Conservation (phyloP, 2,113 vertebrate species). For the Calcarius ornatus region DNA sequence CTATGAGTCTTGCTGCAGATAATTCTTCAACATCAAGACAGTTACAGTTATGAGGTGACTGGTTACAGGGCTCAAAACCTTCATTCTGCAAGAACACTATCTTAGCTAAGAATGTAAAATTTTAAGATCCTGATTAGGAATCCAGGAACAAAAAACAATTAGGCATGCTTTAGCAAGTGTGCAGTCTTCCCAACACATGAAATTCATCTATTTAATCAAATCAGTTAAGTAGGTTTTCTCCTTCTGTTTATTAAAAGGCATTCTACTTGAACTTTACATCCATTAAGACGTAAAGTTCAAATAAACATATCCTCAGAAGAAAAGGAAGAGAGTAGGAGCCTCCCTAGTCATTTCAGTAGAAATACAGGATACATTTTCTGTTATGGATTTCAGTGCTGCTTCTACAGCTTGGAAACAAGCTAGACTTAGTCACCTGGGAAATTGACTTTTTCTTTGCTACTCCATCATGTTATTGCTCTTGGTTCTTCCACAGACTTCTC, state of each 20-base stretch:
- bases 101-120: background rate
- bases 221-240: background rate
- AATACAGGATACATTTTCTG: background rate
- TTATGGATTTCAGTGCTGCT: background rate
- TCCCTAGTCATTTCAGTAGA: background rate
- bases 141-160: background rate
- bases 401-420: background rate
- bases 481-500: background rate
- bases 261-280: background rate
- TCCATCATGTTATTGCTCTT: background rate
- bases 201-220: background rate
- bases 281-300: background rate
- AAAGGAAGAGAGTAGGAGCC: background rate
- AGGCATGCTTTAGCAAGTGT: background rate
- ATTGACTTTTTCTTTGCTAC: background rate
- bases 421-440: background rate
- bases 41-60: background rate
- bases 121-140: background rate
- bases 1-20: background rate
- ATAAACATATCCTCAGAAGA: background rate
- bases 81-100: background rate
- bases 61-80: background rate
- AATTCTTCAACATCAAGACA: background rate
- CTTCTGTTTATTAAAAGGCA: background rate
- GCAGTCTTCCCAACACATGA: background rate